Evolutionary conservation across 2,888 invertebrate species (phyloP).

Genomic region (Torymus tubicola): DNA sequence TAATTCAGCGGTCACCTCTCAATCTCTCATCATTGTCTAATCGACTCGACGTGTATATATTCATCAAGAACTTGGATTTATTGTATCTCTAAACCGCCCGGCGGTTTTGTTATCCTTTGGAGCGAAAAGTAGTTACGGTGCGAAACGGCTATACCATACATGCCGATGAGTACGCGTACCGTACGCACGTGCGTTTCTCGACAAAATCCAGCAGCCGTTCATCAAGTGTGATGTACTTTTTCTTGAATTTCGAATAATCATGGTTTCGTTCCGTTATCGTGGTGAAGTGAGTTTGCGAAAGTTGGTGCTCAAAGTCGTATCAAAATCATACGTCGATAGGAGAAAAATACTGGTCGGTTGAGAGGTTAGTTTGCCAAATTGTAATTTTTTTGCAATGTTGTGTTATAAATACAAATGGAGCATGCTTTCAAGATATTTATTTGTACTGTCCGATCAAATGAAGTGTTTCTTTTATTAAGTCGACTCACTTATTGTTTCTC

Average conservation of each 20-base stretch:
- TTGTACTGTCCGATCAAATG: no score
- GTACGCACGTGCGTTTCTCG: constrained; percentile 37
- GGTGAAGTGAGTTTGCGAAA: neutral
- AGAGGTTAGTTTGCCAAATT: constrained; percentile 52
- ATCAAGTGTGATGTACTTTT: constrained; percentile 20
- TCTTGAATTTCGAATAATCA: constrained; percentile 13
- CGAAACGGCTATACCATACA: no score
- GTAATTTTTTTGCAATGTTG: neutral
- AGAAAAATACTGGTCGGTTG: constrained; percentile 29
- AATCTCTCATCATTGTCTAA: no score
- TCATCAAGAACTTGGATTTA: no score
- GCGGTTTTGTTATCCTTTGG: no score
- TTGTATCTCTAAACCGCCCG: no score
- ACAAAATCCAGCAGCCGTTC: constrained; percentile 29
- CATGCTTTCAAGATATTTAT: no score
- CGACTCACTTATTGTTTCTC: no score
- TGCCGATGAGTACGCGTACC: neutral
- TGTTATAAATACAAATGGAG: no score
- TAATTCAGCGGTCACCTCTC: no score
- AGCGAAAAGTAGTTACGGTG: constrained; percentile 4
- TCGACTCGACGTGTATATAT: no score
- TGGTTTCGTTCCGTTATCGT: constrained; percentile 25
- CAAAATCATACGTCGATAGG: constrained; percentile 36
- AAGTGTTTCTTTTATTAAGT: no score
- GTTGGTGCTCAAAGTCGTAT: constrained; percentile 19